phyloP scores from a whole-genome alignment of 1,140 invertebrate genomes.

The Papilio polyxenes region DNA sequence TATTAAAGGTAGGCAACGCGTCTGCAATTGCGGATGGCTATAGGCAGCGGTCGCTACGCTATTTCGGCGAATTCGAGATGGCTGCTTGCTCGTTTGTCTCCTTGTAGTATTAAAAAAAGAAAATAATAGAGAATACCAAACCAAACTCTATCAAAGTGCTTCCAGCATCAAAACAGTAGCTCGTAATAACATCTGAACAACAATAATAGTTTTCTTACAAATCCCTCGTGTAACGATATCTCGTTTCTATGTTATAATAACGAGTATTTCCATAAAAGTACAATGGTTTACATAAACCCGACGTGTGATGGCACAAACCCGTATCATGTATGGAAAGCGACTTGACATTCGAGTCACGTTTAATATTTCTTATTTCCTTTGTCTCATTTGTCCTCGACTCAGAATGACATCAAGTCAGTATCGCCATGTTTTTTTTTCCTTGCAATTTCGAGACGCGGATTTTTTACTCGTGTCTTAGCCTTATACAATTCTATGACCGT shows the following conservation, averaged over 20 bases:
- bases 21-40: too few relatives aligned
- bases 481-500: conserved; percentile 35
- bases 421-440: conserved; percentile 63
- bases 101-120: neutral
- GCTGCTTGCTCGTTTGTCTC: too few relatives aligned
- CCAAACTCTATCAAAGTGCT: conserved; percentile 30
- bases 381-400: conserved; percentile 76
- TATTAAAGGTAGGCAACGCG: too few relatives aligned
- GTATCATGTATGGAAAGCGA: conserved; percentile 68
- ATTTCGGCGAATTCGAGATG: too few relatives aligned
- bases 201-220: conserved; percentile 53
- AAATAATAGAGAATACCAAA: neutral
- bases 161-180: conserved; percentile 35
- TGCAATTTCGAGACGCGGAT: conserved; percentile 50
- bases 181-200: conserved; percentile 47
- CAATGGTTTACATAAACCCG: conserved; percentile 69
- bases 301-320: conserved; percentile 65
- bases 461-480: conserved; percentile 43
- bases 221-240: conserved; percentile 58
- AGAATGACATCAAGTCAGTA: conserved; percentile 69
- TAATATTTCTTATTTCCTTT: conserved; percentile 80
- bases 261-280: conserved; percentile 71
- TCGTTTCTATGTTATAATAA: conserved; percentile 67
- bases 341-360: conserved; percentile 76
- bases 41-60: too few relatives aligned